Percentiles rank a stretch among this genome's conserved stretches.
Evolutionary conservation across 2,113 vertebrate genomes (phyloP).

Genomic region (Barbus barbus): DNA sequence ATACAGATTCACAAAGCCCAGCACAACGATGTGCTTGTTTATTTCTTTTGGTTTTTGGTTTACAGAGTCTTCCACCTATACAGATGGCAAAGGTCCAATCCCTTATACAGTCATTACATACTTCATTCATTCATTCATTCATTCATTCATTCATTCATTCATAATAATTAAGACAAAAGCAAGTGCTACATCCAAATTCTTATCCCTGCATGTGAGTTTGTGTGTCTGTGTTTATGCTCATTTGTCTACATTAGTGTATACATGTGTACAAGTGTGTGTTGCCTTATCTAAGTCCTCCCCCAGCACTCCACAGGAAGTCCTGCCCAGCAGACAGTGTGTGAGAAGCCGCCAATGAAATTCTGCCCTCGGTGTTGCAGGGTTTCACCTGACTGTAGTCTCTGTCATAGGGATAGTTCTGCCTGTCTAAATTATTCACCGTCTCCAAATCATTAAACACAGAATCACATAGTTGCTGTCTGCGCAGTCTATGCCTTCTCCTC

Average conservation of each 20-base stretch:
- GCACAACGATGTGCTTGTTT: not conserved
- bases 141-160: not conserved
- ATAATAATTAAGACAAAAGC: slow-evolving; percentile 49
- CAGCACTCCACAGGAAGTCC: slow-evolving; percentile 75
- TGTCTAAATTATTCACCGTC: slow-evolving; percentile 71
- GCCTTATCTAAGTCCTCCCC: slow-evolving; percentile 68
- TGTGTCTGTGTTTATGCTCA: not conserved
- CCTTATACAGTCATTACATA: slow-evolving; percentile 17
- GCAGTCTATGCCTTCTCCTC: slow-evolving; percentile 69
- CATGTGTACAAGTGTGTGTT: not conserved
- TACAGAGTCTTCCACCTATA: slow-evolving; percentile 23
- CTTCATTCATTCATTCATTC: slow-evolving; percentile 31
- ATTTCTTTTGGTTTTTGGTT: slow-evolving; percentile 41
- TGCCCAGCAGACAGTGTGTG: slow-evolving; percentile 55
- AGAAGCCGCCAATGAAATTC: slow-evolving; percentile 64
- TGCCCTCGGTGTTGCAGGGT: slow-evolving; percentile 75
- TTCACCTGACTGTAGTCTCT: slow-evolving; percentile 69
- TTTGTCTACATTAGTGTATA: not conserved
- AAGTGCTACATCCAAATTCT: slow-evolving; percentile 66
- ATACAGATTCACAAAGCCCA: not conserved
- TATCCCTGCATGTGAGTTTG: slow-evolving; percentile 34
- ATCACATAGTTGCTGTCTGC: slow-evolving; percentile 70
- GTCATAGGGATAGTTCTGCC: slow-evolving; percentile 67
- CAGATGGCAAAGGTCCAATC: slow-evolving; percentile 36
- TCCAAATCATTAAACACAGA: slow-evolving; percentile 80